A percentile compares a stretch with the other conserved stretches of the same genome.
Conservation (phyloP, 2,113 vertebrate species). For the Empidonax alnorum region DNA sequence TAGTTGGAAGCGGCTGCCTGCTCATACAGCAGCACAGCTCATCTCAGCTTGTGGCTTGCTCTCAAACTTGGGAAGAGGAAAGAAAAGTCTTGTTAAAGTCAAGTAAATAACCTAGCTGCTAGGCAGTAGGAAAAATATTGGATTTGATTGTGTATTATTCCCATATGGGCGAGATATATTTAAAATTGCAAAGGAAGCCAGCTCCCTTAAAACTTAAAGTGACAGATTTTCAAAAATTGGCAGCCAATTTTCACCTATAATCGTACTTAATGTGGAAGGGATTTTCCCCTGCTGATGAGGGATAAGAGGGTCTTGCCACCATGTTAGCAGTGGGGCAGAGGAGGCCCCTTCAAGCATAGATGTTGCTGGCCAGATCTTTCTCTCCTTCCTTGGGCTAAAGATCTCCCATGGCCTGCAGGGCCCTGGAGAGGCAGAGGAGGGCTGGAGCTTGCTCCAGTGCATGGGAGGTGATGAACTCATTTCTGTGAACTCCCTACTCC, state of each 20-base stretch:
- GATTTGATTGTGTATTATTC: conserved; percentile 63
- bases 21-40: conserved; percentile 3
- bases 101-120: conserved; percentile 69
- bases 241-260: conserved; percentile 51
- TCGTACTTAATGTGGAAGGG: conserved; percentile 40
- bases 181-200: conserved; percentile 61
- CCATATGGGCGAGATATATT: conserved; percentile 56
- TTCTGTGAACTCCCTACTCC: not conserved
- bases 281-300: conserved; percentile 58
- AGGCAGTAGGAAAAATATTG: conserved; percentile 63
- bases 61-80: conserved; percentile 28
- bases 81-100: conserved; percentile 58
- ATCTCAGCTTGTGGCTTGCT: conserved; percentile 39
- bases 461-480: not conserved
- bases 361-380: not conserved
- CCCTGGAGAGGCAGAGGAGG: fast-evolving
- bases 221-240: conserved; percentile 53
- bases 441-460: not conserved
- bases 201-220: conserved; percentile 55
- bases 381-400: not conserved
- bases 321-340: not conserved
- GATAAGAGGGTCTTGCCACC: conserved; percentile 57
- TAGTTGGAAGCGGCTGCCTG: conserved; percentile 16
- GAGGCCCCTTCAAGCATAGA: not conserved
- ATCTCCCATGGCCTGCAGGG: not conserved